Base-by-base conservation (phyloP, 2,888 invertebrate species). In the Pelosia muscerda region DNA sequence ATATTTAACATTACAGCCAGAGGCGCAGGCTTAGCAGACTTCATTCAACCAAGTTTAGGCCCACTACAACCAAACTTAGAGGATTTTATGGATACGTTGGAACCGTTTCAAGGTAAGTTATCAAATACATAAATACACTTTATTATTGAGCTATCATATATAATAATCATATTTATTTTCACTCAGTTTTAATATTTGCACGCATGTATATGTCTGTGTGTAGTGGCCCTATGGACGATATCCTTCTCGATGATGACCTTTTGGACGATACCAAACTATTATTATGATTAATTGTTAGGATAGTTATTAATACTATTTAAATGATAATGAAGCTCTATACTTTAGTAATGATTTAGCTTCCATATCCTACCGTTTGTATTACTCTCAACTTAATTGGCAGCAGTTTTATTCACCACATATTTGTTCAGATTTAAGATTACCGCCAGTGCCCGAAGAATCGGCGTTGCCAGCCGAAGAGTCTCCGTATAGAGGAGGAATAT, bases 11-110 rank as follows among this genome's bases (percentile, higher is more conserved):
- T 23, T 95, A 93, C 91, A 98, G 98, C 97, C 63, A 96, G 97
- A 89, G 97, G 97, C 79, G 98, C 98, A 66, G 97, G 97, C 84
- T 96, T 98, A 87, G 98, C 99, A 62, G 99, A 99, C 94, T 98
- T 99, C 88, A 99, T 99, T 91, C 99, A 99, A 94, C 99, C 99
- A 65, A 99, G 99, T 88, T 96, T 99, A 86, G 98, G 99, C 55
- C 99, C 99, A 66, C 95, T 99, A 72, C 99, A 99, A 93, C 99
- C 99, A 76, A 98, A 98, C 94, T 96, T 99, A 85, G 98, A 99
- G 88, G 98, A 98, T 93, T 98, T 98, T 92, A 98, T 98, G 98
- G 98, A 98, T 86, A 97, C 97, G 74, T 95, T 98, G 89, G 97
- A 98, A 91, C 98, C 97, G 10, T 95, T 98, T 76, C 97, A 97